These are phyloP conservation scores for Lacerta viridis DNA, from an alignment of 2,797 vertebrate species.

Conservation along the genomic window DNA sequence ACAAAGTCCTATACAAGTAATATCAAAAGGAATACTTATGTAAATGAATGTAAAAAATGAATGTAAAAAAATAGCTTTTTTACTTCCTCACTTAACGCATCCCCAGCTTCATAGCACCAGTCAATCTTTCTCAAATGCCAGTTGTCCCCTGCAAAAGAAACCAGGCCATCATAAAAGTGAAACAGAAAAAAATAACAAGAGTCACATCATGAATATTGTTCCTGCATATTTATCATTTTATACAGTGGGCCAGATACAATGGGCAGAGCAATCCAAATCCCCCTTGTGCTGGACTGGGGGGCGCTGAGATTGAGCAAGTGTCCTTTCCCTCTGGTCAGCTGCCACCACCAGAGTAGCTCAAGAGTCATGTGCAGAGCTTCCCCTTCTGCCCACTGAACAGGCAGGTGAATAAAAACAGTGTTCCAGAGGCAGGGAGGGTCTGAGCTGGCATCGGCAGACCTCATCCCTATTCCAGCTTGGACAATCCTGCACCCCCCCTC, in stretches of 20 bases:
- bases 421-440: too few relatives aligned
- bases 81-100: conserved; percentile 90
- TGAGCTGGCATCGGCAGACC: too few relatives aligned
- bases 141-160: conserved; percentile 81
- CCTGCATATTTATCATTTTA: not conserved
- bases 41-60: not conserved
- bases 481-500: too few relatives aligned
- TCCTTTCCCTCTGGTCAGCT: too few relatives aligned
- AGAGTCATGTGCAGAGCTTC: too few relatives aligned
- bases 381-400: too few relatives aligned
- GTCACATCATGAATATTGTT: not conserved
- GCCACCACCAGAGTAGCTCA: too few relatives aligned
- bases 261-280: too few relatives aligned
- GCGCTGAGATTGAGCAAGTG: too few relatives aligned
- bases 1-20: not conserved
- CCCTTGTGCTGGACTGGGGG: too few relatives aligned
- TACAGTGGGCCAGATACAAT: not conserved
- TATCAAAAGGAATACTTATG: not conserved
- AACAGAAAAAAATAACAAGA: conserved; percentile 43
- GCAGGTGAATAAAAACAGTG: too few relatives aligned
- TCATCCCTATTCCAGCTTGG: too few relatives aligned
- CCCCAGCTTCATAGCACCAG: conserved; percentile 95
- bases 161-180: not conserved
- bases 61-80: conserved; percentile 44
- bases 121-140: conserved; percentile 94